Evolutionary conservation across 1,140 invertebrate genomes (phyloP), one percentile per base, ranked within the genome.

Genomic region (Steinernema feltiae): DNA sequence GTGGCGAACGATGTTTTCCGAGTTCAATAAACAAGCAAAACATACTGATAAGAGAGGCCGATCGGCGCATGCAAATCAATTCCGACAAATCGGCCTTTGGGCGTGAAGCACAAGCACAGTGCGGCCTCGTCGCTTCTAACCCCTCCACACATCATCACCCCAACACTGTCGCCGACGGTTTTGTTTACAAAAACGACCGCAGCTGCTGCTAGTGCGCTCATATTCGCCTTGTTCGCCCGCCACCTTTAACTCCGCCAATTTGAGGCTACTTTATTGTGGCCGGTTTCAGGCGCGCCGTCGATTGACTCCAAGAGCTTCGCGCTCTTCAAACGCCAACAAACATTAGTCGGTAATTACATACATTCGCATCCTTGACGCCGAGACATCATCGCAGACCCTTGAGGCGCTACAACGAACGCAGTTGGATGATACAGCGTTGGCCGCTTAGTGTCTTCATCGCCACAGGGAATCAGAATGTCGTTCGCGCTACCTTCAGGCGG

Each of bases 271-370:
- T 46, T n/a, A n/a, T n/a, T n/a, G n/a, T n/a, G n/a, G 41, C n/a
- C 41, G 41, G 41, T 46, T 46, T 46, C 41, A 46, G 7, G 41
- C 41, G n/a, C n/a, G n/a, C 41, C 7, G 7, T 46, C 41, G 41
- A 46, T 46, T 46, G 41, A 46, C 41, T 46, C 41, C 41, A n/a
- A 46, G 41, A 46, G 41, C 41, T 12, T 46, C 41, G 7, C 41
- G n/a, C n/a, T n/a, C n/a, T n/a, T 63, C 53, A 63, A 7, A 3
- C 24, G 24, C 15, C 53, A 63, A 12, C 53, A 63, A 63, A 27
- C 53, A 63, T 63, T 63, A 63, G 53, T 63, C 53, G 53, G 53
- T 63, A 63, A 63, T 63, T 63, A 63, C 53, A 27, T 63, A 63
- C 53, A 63, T 27, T 15, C 53, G 53, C 24, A 27, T 21, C 24